Evolutionary conservation across 2,797 vertebrate genomes (phyloP).

Genomic region (Forpus xanthops): DNA sequence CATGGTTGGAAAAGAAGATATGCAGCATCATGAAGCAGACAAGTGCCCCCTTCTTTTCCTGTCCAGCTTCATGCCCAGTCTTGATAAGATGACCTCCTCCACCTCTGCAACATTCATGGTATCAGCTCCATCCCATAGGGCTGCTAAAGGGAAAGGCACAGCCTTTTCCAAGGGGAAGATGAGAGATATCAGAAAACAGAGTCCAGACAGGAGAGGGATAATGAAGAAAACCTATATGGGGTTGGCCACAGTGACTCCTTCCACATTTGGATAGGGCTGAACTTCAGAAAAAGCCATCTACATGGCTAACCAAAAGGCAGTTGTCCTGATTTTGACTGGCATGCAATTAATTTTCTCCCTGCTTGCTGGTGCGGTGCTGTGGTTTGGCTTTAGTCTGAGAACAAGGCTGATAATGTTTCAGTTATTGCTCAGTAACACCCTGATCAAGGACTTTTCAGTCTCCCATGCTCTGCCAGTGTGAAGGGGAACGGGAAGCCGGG

Average conservation of each 20-base stretch:
- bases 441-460: no score
- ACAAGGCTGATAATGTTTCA: no score
- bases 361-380: background rate
- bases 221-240: background rate
- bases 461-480: no score
- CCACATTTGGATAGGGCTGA: background rate
- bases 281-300: background rate
- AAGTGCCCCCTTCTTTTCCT: background rate
- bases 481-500: no score
- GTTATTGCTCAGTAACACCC: no score
- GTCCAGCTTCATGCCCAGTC: background rate
- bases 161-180: background rate
- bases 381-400: background rate
- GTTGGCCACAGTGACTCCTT: background rate
- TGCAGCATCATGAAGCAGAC: background rate
- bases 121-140: background rate
- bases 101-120: background rate
- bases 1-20: background rate
- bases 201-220: background rate
- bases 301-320: background rate
- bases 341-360: background rate
- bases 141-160: background rate
- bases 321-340: background rate
- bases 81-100: fast-evolving
- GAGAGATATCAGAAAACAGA: background rate